Base-by-base conservation (phyloP, 2,113 vertebrate species). In the Rhea pennata region DNA sequence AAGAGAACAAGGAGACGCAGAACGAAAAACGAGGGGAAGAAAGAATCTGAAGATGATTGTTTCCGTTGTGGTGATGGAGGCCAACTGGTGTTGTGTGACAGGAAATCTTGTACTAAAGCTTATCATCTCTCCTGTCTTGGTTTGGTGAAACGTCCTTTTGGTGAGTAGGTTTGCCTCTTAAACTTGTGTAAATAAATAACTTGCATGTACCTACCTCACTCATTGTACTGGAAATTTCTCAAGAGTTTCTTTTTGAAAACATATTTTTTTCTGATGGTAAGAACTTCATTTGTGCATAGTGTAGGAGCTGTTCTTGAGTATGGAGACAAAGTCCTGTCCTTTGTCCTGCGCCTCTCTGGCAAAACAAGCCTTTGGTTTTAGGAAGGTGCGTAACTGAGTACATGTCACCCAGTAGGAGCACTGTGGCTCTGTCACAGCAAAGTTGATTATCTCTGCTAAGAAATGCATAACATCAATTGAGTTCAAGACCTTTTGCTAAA, bases 1-100 rank as follows among this genome's bases (percentile, higher is more conserved):
- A 99, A 98, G 89, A 99, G 98, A 87, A 95, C 95, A 39, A 95
- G 98, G 91, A 97, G 97, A 94, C 98, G 98, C 16, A 95, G 98
- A 70, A 84, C 92, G 7, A 98, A 92, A 59, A 98, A 96, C 2
- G 98, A 99, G 36, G 98, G 98, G n/a, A 98, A 98, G 93, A 98
- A 99, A 65, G 98, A 97, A 58, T 99, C 99, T 0, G 99, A 99
- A 81, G 99, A 99, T 9, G 99, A 99, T 86, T 99, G 99, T 97
- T 99, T 99, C 98, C 99, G 99, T 90, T 99, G 99, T 3, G 98
- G 99, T 0, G 99, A 99, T 2, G 99, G 99, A 10, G 99, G 99
- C 3, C 98, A 99, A 96, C 98, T 99, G 96, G 99, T 99, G 9
- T 92, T 99, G 46, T 99, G 99, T 3, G 99, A 98, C 96, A 99